These are phyloP conservation scores for Rotaria sp. DNA, from an alignment of 2,888 invertebrate genomes.

Conservation along the genomic window DNA sequence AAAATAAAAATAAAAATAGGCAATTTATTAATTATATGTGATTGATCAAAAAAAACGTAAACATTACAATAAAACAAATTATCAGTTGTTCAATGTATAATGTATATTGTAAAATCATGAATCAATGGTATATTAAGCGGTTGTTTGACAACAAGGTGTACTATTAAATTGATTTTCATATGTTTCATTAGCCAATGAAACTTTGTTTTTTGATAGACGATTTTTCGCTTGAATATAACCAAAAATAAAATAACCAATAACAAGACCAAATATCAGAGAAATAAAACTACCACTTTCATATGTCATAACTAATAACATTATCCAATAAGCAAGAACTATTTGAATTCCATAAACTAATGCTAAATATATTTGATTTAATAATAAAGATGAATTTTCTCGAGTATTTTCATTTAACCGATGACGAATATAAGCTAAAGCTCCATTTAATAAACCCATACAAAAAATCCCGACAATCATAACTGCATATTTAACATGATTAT, in stretches of 20 bases:
- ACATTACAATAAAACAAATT: no score
- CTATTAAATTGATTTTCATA: not conserved
- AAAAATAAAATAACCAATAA: not conserved
- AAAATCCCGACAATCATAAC: not conserved
- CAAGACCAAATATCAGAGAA: not conserved
- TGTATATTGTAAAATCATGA: no score
- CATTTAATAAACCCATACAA: not conserved
- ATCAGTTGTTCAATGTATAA: no score
- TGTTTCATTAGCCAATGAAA: not conserved
- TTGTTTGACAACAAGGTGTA: not conserved
- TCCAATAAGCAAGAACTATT: not conserved
- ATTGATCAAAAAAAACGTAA: no score
- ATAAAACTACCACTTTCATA: not conserved
- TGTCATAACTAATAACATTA: not conserved
- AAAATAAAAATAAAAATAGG: no score
- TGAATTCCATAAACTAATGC: not conserved
- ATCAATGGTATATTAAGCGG: not conserved
- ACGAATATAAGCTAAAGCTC: not conserved
- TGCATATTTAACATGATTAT: not conserved
- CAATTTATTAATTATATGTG: no score
- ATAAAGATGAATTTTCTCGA: not conserved
- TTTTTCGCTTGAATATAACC: not conserved
- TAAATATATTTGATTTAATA: not conserved
- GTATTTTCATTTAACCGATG: not conserved
- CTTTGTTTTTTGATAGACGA: not conserved